phyloP scores from a whole-genome alignment of 2,797 vertebrate species.

The Alcedo quadribrachys region DNA sequence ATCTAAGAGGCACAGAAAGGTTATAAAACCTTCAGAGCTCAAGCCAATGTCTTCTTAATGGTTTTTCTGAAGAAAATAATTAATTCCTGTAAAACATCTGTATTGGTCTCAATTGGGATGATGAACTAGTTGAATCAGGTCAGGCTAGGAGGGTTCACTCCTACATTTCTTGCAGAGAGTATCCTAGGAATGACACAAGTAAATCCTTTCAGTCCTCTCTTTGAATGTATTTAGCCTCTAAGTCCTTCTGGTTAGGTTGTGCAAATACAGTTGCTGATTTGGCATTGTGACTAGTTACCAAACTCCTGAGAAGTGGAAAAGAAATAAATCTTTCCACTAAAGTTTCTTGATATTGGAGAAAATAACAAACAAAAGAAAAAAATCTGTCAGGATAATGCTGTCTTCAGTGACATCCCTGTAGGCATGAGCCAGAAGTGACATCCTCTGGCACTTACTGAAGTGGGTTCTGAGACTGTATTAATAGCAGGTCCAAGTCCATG shows the following conservation, averaged over 20 bases:
- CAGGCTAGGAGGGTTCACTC: background rate
- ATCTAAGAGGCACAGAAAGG: slow-evolving; percentile 31
- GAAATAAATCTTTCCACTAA: background rate
- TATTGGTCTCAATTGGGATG: background rate
- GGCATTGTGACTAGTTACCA: background rate
- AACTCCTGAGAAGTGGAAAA: background rate
- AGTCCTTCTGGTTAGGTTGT: background rate
- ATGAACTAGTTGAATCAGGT: background rate
- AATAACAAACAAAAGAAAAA: background rate
- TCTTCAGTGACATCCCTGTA: background rate
- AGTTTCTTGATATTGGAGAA: background rate
- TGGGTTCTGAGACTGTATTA: background rate
- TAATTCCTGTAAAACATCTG: slow-evolving; percentile 1
- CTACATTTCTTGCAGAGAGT: background rate
- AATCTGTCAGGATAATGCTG: background rate
- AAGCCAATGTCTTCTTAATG: slow-evolving; percentile 14
- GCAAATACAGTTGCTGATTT: background rate
- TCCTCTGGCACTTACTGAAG: background rate
- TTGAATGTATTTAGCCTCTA: background rate
- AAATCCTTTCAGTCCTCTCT: background rate
- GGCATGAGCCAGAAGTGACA: background rate
- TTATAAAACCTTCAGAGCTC: slow-evolving; percentile 29
- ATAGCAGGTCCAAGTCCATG: background rate
- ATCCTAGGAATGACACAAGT: background rate
- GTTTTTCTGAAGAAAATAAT: slow-evolving; percentile 48